Evolutionary conservation across 2,113 vertebrate species (phyloP).

Genomic region (Muscicapa adusta): DNA sequence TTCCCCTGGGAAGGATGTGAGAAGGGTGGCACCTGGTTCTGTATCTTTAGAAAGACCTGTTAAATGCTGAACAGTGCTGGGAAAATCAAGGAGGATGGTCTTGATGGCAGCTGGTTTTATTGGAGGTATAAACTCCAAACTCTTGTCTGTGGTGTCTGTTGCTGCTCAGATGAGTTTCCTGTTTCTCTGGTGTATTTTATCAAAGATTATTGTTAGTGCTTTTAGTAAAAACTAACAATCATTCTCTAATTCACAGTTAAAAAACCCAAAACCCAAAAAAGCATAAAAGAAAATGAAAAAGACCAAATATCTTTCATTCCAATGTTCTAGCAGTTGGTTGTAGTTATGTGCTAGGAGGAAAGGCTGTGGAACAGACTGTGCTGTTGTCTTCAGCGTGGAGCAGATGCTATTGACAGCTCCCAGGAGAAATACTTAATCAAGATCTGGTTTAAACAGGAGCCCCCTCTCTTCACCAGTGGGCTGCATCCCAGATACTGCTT

Average conservation of each 20-base stretch:
- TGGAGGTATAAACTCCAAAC: background rate
- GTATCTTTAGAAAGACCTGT: background rate
- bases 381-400: background rate
- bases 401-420: slow-evolving; percentile 30
- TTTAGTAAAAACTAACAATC: background rate
- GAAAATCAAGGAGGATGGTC: background rate
- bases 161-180: background rate
- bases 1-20: background rate
- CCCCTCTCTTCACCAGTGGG: background rate
- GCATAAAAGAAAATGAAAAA: background rate
- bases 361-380: slow-evolving; percentile 41
- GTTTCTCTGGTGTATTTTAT: background rate
- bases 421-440: background rate
- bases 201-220: background rate
- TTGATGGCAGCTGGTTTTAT: background rate
- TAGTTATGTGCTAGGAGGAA: background rate
- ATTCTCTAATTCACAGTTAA: background rate
- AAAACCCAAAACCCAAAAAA: background rate
- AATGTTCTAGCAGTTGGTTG: slow-evolving; percentile 7
- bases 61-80: background rate
- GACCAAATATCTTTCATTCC: background rate
- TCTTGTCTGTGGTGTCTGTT: background rate
- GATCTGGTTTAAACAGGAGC: background rate
- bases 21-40: background rate
- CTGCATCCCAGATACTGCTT: background rate